Conservation (phyloP, 2,888 invertebrate species). For the Hydraecia micacea region DNA sequence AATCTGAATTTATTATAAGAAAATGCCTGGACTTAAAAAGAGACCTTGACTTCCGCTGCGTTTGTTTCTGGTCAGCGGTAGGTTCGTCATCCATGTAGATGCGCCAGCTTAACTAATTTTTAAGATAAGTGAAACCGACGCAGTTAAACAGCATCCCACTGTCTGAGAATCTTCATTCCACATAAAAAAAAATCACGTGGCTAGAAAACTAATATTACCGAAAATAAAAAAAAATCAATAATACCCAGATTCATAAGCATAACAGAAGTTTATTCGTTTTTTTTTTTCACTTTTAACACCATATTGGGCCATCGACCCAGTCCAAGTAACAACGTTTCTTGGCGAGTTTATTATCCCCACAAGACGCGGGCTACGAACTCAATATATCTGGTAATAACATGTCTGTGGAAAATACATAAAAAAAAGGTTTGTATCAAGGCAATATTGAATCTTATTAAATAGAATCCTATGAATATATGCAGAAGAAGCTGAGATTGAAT, state of each 20-base stretch:
- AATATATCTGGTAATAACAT: constrained; percentile 50
- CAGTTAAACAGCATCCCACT: neutral
- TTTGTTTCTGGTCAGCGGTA: neutral
- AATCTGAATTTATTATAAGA: neutral
- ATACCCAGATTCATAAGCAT: neutral
- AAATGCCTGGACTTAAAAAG: neutral
- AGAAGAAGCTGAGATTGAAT: constrained; percentile 30
- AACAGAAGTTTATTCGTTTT: neutral
- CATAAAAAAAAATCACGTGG: neutral
- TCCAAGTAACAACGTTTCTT: constrained; percentile 18
- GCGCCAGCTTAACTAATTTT: too few relatives aligned
- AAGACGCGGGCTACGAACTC: constrained; percentile 36
- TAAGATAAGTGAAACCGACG: too few relatives aligned
- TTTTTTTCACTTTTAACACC: constrained; percentile 1
- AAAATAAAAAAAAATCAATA: neutral
- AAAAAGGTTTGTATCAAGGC: constrained; percentile 22
- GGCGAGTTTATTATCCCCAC: constrained; percentile 26
- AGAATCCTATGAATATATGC: constrained; percentile 4
- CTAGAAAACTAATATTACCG: neutral
- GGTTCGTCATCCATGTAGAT: neutral
- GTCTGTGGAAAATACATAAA: constrained; percentile 27
- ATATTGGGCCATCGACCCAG: neutral
- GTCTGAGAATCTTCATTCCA: neutral
- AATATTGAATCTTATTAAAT: constrained; percentile 33
- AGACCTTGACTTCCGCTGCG: neutral